phyloP scores from a whole-genome alignment of 2,113 vertebrate genomes.

The Rhea americana region DNA sequence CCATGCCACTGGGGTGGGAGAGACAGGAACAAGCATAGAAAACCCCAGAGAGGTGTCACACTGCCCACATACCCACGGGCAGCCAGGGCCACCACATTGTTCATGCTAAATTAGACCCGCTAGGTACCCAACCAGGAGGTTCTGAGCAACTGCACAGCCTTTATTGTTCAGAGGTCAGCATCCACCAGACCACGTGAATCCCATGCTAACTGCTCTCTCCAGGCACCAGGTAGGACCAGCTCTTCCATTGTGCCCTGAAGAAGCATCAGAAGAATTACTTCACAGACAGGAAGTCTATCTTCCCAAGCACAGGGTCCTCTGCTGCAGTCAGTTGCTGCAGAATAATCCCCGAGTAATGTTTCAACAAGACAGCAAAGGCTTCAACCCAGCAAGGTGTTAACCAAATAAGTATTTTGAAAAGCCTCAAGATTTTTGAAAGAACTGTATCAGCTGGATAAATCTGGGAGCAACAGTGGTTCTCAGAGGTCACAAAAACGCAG shows the following conservation, averaged over 20 bases:
- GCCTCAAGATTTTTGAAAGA: background rate
- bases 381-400: background rate
- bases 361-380: background rate
- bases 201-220: background rate
- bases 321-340: background rate
- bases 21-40: background rate
- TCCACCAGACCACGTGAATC: background rate
- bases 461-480: rapidly evolving
- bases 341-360: no score
- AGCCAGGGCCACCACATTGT: background rate
- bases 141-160: background rate
- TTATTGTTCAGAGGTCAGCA: background rate
- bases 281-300: no score
- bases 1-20: rapidly evolving
- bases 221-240: background rate
- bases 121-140: background rate
- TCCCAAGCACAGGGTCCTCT: background rate
- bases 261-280: no score
- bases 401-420: background rate
- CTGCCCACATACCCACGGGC: rapidly evolving
- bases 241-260: background rate
- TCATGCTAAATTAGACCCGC: rapidly evolving
- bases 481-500: background rate
- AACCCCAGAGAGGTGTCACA: rapidly evolving
- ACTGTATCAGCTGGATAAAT: rapidly evolving